Evolutionary conservation across 2,113 vertebrate genomes (phyloP).

Genomic region (Anser cygnoides): DNA sequence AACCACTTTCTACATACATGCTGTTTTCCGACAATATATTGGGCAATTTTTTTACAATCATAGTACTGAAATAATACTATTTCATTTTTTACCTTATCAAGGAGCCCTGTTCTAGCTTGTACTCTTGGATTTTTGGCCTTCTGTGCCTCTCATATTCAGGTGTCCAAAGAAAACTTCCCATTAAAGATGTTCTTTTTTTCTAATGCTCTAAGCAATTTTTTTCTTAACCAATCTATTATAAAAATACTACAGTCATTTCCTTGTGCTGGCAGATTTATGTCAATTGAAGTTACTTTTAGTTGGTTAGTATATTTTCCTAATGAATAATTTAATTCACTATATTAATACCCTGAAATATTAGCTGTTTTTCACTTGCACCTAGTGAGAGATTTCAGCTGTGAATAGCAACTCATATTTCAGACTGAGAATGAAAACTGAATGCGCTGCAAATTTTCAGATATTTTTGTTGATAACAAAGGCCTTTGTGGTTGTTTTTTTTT

Average conservation of each 20-base stretch:
- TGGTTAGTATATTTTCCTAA: not conserved
- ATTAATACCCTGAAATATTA: not conserved
- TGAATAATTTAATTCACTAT: not conserved
- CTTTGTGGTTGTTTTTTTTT: not conserved
- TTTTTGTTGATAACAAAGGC: not conserved
- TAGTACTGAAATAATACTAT: not conserved
- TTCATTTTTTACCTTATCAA: not conserved
- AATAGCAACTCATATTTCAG: not conserved
- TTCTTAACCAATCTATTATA: not conserved
- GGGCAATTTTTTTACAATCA: not conserved
- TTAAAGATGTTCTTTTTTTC: not conserved
- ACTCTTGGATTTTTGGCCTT: not conserved
- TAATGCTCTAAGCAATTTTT: not conserved
- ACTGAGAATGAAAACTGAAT: not conserved
- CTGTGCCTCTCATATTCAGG: not conserved
- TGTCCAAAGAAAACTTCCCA: not conserved
- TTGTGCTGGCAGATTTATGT: not conserved
- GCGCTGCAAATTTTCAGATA: not conserved
- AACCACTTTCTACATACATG: not conserved
- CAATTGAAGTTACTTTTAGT: not conserved
- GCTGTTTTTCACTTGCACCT: not conserved
- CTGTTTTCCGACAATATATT: not conserved
- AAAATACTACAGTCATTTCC: not conserved
- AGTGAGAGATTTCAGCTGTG: not conserved
- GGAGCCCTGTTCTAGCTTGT: not conserved